Evolutionary conservation across 2,888 invertebrate species (phyloP), one percentile per base, ranked within the genome.

Genomic region (Drosophila cognata): DNA sequence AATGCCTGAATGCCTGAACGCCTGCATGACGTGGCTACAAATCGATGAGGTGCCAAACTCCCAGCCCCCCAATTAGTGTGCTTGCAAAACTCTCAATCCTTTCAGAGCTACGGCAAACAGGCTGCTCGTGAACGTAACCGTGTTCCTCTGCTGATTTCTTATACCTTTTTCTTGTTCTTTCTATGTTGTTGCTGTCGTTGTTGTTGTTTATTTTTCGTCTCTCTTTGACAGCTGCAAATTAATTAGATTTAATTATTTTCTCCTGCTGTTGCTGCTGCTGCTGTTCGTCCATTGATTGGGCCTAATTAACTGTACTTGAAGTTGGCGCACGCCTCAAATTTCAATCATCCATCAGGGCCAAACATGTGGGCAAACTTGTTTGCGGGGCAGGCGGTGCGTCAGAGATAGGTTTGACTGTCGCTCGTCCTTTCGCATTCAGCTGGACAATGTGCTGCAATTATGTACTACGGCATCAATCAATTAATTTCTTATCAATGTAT

Each of bases 231-330:
- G 87, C 85, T 84, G 84, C 84, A 88, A 88, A 85, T 85, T 85
- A 85, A 85, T 85, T 85, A 78, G 87, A 89, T 85, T 85, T 88
- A 87, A 85, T 88, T 85, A 85, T 85, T 84, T 84, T 71, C 61
- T 58, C 63, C 74, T 46, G 63, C 58, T 70, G 13, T 21, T 46
- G 21, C 46, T 46, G 38, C 61, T 56, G 59, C 51, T 56, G 74
- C 46, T 36, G 25, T 71, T 71, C 70, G 77, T 61, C 51, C 82
- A 77, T 87, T 84, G 87, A 88, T 88, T 85, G 87, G 69, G 82
- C 82, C 89, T 85, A 88, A 85, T 85, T 85, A 88, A 85, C 89
- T 87, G 80, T 82, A 88, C 89, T 85, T 87, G 77, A 89, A 84
- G 77, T 87, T 84, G 84, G 81, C 78, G 81, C 84, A 70, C 84